Evolutionary conservation across 1,140 invertebrate species (phyloP).

Genomic region (Trachymyrmex cornetzi): DNA sequence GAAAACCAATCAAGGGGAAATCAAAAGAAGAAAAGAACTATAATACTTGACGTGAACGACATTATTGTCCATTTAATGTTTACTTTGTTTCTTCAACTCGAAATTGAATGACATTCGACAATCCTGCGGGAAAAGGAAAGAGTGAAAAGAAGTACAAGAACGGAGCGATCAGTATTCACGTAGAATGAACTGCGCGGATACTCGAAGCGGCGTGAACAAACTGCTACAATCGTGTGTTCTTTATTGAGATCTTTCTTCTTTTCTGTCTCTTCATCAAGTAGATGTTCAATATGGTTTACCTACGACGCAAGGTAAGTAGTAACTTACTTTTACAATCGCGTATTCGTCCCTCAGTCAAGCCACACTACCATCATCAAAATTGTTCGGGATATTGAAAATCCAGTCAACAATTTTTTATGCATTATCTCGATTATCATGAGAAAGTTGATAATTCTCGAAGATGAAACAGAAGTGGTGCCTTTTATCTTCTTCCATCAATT

Average conservation of each 20-base stretch:
- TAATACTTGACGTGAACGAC: not conserved
- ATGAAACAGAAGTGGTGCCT: not conserved
- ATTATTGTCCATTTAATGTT: not conserved
- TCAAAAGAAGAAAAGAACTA: too few relatives aligned
- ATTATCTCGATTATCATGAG: not conserved
- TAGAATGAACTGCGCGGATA: conserved; percentile 45
- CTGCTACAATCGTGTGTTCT: not conserved
- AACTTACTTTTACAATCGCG: too few relatives aligned
- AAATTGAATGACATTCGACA: not conserved
- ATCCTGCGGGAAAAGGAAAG: not conserved
- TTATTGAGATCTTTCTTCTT: not conserved
- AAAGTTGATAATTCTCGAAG: not conserved
- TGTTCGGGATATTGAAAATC: not conserved
- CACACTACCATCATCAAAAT: not conserved
- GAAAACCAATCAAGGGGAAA: too few relatives aligned
- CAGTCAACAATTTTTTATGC: not conserved
- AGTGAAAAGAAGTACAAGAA: not conserved
- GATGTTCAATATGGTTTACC: conserved; percentile 78
- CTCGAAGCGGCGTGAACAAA: not conserved
- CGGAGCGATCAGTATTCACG: not conserved
- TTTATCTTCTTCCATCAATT: too few relatives aligned
- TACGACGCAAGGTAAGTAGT: conserved; percentile 80
- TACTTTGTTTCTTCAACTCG: not conserved
- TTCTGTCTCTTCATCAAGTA: not conserved
- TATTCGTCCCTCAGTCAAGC: not conserved